These are phyloP conservation scores for Acromyrmex echinatior DNA, from an alignment of 1,140 invertebrate genomes.

Conservation along the genomic window DNA sequence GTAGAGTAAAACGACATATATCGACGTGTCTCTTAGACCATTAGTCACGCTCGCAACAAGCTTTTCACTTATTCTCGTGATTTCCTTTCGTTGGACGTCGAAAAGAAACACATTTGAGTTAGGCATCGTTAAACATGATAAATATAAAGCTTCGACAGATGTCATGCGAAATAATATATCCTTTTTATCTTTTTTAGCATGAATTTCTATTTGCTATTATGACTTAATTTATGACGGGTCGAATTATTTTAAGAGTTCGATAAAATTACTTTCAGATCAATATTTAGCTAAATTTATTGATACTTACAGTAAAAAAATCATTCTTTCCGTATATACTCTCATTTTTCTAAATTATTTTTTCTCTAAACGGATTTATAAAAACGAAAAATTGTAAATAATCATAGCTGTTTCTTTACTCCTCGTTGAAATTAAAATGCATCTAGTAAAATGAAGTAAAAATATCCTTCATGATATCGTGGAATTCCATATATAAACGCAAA, in stretches of 20 bases:
- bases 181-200: background rate
- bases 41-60: constrained; percentile 71
- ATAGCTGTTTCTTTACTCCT: no score
- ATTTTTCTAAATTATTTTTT: no score
- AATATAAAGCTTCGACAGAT: constrained; percentile 50
- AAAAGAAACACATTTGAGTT: constrained; percentile 27
- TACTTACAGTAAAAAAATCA: no score
- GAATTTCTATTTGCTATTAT: background rate
- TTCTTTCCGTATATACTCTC: no score
- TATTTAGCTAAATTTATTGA: no score
- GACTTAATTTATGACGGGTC: no score
- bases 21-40: constrained; percentile 47
- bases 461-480: background rate
- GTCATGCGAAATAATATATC: constrained; percentile 19
- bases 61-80: constrained; percentile 34
- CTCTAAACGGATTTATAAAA: no score
- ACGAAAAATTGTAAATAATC: no score
- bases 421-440: no score
- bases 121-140: constrained; percentile 4
- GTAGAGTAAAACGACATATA: constrained; percentile 53
- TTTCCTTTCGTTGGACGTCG: constrained; percentile 12
- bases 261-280: no score
- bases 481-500: background rate
- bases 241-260: no score
- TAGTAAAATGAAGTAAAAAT: no score